Base-by-base conservation (phyloP, 1,140 invertebrate genomes). In the Cydia strobilella region DNA sequence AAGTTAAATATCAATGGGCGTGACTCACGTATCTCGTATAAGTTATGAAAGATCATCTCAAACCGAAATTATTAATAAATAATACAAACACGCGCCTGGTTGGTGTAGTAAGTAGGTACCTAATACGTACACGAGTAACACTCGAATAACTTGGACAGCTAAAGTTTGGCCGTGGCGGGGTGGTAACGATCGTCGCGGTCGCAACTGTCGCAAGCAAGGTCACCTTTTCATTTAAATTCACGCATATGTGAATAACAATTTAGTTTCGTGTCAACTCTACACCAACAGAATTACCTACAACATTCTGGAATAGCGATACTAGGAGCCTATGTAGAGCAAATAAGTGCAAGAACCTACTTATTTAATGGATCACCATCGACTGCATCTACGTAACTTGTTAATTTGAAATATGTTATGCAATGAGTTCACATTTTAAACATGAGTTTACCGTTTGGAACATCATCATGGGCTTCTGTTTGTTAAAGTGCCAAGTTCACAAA, bases 391-490 rank as follows among this genome's bases (percentile, higher is more conserved):
- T 54, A 45, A 54, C n/a, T 54, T 54, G 15, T 54, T 18, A n/a
- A 54, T 59, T 59, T 23, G 20, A 59, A 12, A 23, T n/a, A 12
- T 23, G 12, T 59, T 7, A 59, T 23, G 54, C 54, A 59, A 9
- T 12, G n/a, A 59, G 6, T 59, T 23, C 18, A 59, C 20, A n/a
- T 51, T 51, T n/a, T 66, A 15, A 35, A 66, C 23, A 20, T 18
- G n/a, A n/a, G n/a, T n/a, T n/a, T 69, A 39, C 31, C 35, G 65
- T 18, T 35, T 42, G 65, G 31, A 69, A 77, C 79, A 85, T 84
- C 74, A 76, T 87, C 89, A 87, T 92, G 80, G 84, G 88, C 89
- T 91, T 90, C 84, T 83, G 83, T 84, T 90, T 86, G 81, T 82
- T 82, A 84, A 89, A 83, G 84, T 86, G 83, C 84, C 85, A 88